phyloP scores from a whole-genome alignment of 2,113 vertebrate species.

The Indicator maculatus region DNA sequence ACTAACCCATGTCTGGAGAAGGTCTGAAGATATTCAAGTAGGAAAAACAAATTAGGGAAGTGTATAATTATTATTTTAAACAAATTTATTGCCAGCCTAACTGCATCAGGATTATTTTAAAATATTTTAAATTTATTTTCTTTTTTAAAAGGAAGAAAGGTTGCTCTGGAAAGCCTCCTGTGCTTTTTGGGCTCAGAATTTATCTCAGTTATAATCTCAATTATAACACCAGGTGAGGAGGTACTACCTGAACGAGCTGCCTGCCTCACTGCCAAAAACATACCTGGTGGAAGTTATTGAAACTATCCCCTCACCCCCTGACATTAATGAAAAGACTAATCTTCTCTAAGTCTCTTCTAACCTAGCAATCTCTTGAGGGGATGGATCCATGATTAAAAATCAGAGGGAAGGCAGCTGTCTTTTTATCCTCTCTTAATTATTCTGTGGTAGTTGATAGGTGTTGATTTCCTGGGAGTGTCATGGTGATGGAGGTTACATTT shows the following conservation, averaged over 20 bases:
- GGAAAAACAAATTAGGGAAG: not conserved
- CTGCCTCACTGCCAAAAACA: not conserved
- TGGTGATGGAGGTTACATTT: constrained; percentile 76
- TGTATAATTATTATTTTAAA: not conserved
- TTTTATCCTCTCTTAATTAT: constrained; percentile 80
- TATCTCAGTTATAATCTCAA: not conserved
- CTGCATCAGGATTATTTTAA: not conserved
- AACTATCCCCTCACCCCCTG: not conserved
- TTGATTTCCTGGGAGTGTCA: constrained; percentile 67
- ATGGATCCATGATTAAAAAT: constrained; percentile 80
- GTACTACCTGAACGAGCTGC: not conserved
- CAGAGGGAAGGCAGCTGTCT: constrained; percentile 78
- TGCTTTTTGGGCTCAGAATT: not conserved
- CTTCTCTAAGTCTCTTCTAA: constrained; percentile 79
- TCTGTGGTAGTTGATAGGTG: constrained; percentile 47
- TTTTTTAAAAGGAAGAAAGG: not conserved
- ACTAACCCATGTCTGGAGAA: not conserved
- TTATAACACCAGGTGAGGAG: not conserved
- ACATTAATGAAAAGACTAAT: constrained; percentile 80
- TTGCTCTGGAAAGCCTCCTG: not conserved
- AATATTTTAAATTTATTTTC: not conserved
- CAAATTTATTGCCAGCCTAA: not conserved
- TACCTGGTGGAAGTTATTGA: not conserved
- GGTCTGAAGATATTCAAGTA: not conserved
- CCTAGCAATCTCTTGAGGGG: constrained; percentile 80